Percentiles rank a stretch among this genome's conserved stretches.
Evolutionary conservation across 23 tunicate genomes (phyloP).

Genomic region (Ciona savignyi): DNA sequence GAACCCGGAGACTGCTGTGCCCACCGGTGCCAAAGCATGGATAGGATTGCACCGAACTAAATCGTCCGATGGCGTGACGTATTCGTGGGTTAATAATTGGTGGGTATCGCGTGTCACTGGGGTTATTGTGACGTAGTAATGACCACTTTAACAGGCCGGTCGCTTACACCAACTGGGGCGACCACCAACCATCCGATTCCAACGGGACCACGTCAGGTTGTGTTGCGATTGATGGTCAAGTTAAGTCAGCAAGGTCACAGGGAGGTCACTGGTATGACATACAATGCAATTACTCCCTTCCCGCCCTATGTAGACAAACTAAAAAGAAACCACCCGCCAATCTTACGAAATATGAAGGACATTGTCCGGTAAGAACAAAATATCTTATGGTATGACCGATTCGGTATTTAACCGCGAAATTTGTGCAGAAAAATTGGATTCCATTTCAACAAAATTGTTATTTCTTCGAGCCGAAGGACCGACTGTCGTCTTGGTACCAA

Average conservation of each 20-base stretch:
- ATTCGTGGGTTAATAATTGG: constrained; percentile 61
- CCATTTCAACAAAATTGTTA: constrained; percentile 66
- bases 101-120: too few relatives aligned
- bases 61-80: constrained; percentile 6
- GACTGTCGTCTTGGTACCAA: constrained; percentile 67
- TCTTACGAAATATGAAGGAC: constrained; percentile 40
- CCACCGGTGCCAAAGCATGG: constrained; percentile 56
- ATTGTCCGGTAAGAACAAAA: constrained; percentile 44
- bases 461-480: constrained; percentile 15
- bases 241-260: background rate
- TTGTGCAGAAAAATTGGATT: constrained; percentile 24
- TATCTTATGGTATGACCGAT: background rate
- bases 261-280: constrained; percentile 73
- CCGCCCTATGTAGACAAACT: constrained; percentile 70
- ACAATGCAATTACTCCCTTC: constrained; percentile 42
- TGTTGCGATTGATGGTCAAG: constrained; percentile 52
- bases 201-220: constrained; percentile 63
- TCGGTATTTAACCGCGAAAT: background rate
- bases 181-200: constrained; percentile 30
- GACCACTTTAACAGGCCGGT: constrained; percentile 77
- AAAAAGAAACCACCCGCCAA: constrained; percentile 65
- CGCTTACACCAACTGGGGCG: constrained; percentile 64
- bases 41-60: constrained; percentile 39
- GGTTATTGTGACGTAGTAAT: too few relatives aligned
- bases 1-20: constrained; percentile 49